These are phyloP conservation scores for Mystacornis crossleyi DNA, from an alignment of 2,113 vertebrate species.

Conservation along the genomic window DNA sequence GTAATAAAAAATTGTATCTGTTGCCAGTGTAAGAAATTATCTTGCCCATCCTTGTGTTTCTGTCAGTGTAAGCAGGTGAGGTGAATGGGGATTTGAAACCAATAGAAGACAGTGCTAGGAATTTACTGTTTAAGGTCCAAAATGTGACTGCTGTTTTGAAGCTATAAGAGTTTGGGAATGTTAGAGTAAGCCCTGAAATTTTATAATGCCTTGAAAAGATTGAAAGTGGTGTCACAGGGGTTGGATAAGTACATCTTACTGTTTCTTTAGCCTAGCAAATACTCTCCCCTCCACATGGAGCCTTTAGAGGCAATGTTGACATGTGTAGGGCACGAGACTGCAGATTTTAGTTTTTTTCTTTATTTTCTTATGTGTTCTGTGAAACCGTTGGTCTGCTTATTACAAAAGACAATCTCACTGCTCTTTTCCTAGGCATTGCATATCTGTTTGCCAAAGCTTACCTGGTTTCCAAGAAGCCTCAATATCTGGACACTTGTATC, in stretches of 20 bases:
- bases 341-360: background rate
- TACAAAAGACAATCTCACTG: background rate
- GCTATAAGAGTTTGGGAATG: background rate
- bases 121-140: background rate
- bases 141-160: background rate
- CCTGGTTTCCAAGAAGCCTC: slow-evolving; percentile 87
- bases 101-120: background rate
- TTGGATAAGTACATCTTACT: background rate
- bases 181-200: background rate
- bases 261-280: background rate
- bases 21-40: background rate
- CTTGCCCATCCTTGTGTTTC: background rate
- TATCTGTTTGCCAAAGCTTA: slow-evolving; percentile 92
- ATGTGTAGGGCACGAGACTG: background rate
- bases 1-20: background rate
- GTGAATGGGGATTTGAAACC: background rate
- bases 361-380: background rate
- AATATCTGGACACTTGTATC: slow-evolving; percentile 90
- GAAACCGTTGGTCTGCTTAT: background rate
- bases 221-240: background rate
- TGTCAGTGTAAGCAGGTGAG: background rate
- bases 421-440: slow-evolving; percentile 82
- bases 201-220: background rate
- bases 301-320: rapidly evolving
- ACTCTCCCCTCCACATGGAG: background rate